Evolutionary conservation across 2,797 vertebrate species (phyloP).

Genomic region (Sarcophilus harrisii): DNA sequence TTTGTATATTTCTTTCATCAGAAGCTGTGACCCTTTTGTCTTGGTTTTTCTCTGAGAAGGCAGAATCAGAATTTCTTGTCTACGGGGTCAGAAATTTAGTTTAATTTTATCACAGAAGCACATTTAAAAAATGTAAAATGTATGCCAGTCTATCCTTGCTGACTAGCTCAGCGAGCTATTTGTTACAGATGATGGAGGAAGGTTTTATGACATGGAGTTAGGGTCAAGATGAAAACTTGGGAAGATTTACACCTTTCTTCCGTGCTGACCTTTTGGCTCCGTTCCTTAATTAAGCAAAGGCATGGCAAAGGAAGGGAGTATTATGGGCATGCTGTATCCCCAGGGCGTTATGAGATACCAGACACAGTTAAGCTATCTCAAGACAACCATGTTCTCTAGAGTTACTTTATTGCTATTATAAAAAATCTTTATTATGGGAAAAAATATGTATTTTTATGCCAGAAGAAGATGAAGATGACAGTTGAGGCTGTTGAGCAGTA

Average conservation of each 20-base stretch:
- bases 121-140: conserved; percentile 67
- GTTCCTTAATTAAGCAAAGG: conserved; percentile 86
- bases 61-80: conserved; percentile 62
- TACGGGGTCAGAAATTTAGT: conserved; percentile 67
- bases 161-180: conserved; percentile 58
- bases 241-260: conserved; percentile 87
- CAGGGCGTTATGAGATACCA: conserved; percentile 85
- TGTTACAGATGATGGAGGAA: conserved; percentile 67
- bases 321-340: conserved; percentile 85
- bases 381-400: conserved; percentile 89
- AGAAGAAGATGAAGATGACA: conserved; percentile 88
- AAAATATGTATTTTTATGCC: conserved; percentile 90
- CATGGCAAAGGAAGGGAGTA: conserved; percentile 84
- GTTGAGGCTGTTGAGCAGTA: conserved; percentile 85
- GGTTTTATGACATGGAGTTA: conserved; percentile 83
- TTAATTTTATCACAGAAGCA: conserved; percentile 69
- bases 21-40: conserved; percentile 44
- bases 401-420: conserved; percentile 90
- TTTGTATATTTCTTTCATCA: not conserved
- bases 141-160: conserved; percentile 65
- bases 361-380: conserved; percentile 89
- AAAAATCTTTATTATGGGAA: conserved; percentile 89
- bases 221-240: conserved; percentile 86
- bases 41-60: conserved; percentile 56
- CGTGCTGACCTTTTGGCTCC: conserved; percentile 88